Percentiles rank a stretch among this genome's conserved stretches.
These are phyloP conservation scores for Pseudolaguvia tuberculata DNA, from an alignment of 2,113 vertebrate genomes.

Conservation along the genomic window DNA sequence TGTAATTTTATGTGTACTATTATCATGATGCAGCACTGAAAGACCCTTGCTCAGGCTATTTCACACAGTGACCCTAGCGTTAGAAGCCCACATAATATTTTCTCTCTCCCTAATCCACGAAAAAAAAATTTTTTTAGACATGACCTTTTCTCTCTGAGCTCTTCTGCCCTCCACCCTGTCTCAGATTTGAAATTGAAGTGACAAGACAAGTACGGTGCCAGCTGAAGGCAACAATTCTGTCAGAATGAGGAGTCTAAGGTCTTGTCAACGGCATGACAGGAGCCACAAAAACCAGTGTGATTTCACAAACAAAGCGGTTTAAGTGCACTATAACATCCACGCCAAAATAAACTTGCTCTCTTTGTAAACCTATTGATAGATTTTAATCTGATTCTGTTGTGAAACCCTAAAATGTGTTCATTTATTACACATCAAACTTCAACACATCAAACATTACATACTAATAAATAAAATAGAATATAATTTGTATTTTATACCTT, in stretches of 20 bases:
- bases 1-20: not conserved
- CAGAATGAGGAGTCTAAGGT: constrained; percentile 13
- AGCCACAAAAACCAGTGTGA: constrained; percentile 7
- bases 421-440: too few species aligned
- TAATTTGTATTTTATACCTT: too few species aligned
- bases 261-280: constrained; percentile 10
- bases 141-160: constrained; percentile 25
- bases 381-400: constrained; percentile 5
- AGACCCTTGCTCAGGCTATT: not conserved
- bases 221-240: constrained; percentile 30
- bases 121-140: constrained; percentile 1
- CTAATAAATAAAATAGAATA: too few species aligned
- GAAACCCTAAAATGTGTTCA: too few species aligned
- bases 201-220: constrained; percentile 26
- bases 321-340: constrained; percentile 3
- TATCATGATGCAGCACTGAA: not conserved
- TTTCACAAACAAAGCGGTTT: constrained; percentile 19
- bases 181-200: constrained; percentile 20
- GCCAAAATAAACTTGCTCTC: not conserved
- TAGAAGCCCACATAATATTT: not conserved
- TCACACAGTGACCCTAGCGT: not conserved
- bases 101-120: not conserved
- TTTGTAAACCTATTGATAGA: too few species aligned
- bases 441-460: too few species aligned
- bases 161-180: constrained; percentile 24